phyloP scores from a whole-genome alignment of 1,140 invertebrate species.

The Meloidogyne floridensis region DNA sequence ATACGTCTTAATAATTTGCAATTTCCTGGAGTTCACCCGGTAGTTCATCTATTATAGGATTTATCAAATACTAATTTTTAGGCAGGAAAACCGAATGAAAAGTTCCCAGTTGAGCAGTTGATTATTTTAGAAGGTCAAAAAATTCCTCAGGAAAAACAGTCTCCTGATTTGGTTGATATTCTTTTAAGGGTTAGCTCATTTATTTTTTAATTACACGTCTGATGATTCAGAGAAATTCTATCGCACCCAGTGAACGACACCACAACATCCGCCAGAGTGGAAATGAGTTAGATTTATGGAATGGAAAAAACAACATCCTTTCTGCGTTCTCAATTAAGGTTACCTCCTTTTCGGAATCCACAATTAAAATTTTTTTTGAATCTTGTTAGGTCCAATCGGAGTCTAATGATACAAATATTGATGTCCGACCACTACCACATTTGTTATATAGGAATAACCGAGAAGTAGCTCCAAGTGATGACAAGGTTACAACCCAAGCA shows the following conservation, averaged over 20 bases:
- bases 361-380: not conserved
- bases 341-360: not conserved
- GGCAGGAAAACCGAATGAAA: constrained; percentile 32
- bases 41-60: not conserved
- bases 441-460: constrained; percentile 6
- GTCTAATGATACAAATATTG: not conserved
- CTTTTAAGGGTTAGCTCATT: constrained; percentile 32
- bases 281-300: not conserved
- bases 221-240: not conserved
- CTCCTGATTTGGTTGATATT: constrained; percentile 23
- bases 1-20: constrained; percentile 5
- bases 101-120: constrained; percentile 39
- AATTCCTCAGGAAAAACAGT: constrained; percentile 41
- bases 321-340: not conserved
- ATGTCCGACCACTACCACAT: not conserved
- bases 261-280: not conserved
- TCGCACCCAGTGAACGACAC: not conserved
- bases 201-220: not conserved
- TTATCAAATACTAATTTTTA: not conserved
- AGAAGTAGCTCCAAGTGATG: not conserved
- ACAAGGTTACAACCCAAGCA: not conserved
- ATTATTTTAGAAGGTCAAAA: constrained; percentile 46
- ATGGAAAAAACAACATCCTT: not conserved
- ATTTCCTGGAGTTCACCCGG: not conserved
- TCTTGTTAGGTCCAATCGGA: not conserved